Evolutionary conservation across 2,888 invertebrate genomes (phyloP).

Genomic region (Poecilobothrus nobilitatus): DNA sequence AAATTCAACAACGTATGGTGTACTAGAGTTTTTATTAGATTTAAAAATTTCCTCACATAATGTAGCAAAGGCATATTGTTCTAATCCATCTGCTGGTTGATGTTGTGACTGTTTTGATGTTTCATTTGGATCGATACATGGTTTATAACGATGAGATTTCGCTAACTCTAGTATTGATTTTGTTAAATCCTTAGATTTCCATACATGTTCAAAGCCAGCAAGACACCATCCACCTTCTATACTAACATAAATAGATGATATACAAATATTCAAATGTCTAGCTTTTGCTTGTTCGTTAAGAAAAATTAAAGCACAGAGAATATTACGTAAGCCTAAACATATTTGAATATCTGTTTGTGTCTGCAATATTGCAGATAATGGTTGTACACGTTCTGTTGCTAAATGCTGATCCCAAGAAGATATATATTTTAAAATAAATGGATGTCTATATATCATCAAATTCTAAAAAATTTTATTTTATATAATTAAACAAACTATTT

Average conservation of each 20-base stretch:
- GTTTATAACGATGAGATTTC: conserved; percentile 59
- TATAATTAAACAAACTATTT: conserved; percentile 14
- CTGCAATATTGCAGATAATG: conserved; percentile 57
- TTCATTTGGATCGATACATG: conserved; percentile 63
- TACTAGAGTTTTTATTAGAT: conserved; percentile 46
- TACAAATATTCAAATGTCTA: conserved; percentile 77
- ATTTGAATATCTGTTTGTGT: conserved; percentile 68
- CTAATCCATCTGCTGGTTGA: conserved; percentile 49
- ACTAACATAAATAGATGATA: conserved; percentile 71
- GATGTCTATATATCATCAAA: conserved; percentile 77
- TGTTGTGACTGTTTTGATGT: conserved; percentile 36
- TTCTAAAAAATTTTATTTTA: conserved; percentile 52
- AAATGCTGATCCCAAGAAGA: conserved; percentile 73
- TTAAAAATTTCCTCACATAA: conserved; percentile 65
- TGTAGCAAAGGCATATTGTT: conserved; percentile 68
- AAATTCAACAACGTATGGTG: conserved; percentile 61
- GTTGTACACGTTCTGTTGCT: conserved; percentile 74
- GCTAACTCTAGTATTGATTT: conserved; percentile 58
- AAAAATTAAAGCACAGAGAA: conserved; percentile 73
- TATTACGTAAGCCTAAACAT: conserved; percentile 73
- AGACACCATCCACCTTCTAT: conserved; percentile 81
- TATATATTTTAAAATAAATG: conserved; percentile 73
- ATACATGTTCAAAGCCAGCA: conserved; percentile 75
- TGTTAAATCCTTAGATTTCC: conserved; percentile 58
- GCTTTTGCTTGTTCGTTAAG: conserved; percentile 70